Evolutionary conservation across 2,797 vertebrate species (phyloP).

Genomic region (Myioborus miniatus): DNA sequence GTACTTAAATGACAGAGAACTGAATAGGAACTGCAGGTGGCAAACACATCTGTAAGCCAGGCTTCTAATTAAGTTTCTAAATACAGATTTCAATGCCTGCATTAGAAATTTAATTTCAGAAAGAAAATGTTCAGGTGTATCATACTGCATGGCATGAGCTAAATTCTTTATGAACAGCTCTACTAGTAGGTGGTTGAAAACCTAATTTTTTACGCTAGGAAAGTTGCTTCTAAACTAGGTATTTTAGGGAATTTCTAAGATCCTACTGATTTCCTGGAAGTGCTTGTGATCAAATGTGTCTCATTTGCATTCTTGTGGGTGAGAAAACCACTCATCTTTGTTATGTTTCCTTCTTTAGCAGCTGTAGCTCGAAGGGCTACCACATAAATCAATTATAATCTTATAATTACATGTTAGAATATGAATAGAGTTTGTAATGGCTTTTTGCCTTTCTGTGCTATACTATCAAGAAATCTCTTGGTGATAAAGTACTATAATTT

Average conservation of each 20-base stretch:
- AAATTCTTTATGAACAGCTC: neutral
- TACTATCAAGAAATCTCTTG: slow-evolving; percentile 5
- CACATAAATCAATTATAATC: neutral
- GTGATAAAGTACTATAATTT: slow-evolving; percentile 3
- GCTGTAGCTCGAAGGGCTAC: neutral
- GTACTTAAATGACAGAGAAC: neutral
- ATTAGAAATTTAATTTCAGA: neutral
- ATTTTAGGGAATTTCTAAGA: neutral
- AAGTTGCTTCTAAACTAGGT: neutral
- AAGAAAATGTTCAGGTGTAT: neutral
- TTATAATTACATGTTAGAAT: slow-evolving; percentile 17
- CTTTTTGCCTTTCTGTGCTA: slow-evolving; percentile 6
- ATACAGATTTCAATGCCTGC: neutral
- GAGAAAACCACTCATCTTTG: neutral
- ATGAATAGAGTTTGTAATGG: neutral
- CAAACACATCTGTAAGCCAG: neutral
- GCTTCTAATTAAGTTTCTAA: neutral
- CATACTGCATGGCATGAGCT: neutral
- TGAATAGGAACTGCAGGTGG: neutral
- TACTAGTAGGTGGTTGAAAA: neutral
- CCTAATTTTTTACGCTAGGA: neutral
- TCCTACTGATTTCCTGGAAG: neutral
- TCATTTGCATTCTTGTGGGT: neutral
- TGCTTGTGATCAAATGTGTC: neutral
- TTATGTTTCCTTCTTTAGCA: neutral